These are phyloP conservation scores for Sicus ferrugineus DNA, from an alignment of 2,888 invertebrate species.

Conservation along the genomic window DNA sequence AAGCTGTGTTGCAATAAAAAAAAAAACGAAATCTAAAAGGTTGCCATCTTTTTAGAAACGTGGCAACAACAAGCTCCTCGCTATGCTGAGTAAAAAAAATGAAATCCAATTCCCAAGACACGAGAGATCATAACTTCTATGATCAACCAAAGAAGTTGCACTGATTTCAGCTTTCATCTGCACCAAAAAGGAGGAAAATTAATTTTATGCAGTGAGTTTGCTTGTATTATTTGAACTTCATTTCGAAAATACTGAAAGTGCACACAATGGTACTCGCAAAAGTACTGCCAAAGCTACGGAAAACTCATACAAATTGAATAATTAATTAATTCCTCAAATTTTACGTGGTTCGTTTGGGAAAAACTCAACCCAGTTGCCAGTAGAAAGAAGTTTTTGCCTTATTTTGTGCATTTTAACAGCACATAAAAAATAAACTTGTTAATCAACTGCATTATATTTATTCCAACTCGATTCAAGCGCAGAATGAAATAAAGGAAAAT, in stretches of 20 bases:
- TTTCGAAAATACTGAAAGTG: conserved; percentile 10
- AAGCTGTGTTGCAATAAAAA: not conserved
- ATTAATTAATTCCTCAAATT: conserved; percentile 5
- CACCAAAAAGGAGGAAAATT: not conserved
- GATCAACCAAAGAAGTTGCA: not conserved
- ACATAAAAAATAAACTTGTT: not conserved
- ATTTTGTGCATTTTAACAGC: not conserved
- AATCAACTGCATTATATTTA: no score
- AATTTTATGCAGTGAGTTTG: not conserved
- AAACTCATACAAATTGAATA: not conserved
- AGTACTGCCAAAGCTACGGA: not conserved
- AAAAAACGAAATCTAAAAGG: not conserved
- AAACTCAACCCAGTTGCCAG: not conserved
- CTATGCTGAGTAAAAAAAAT: not conserved
- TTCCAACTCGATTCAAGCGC: not conserved
- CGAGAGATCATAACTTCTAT: no score
- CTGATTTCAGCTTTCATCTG: conserved; percentile 1
- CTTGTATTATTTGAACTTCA: not conserved
- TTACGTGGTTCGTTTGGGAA: not conserved
- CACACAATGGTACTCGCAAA: not conserved
- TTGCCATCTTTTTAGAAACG: not conserved
- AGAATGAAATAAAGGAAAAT: not conserved
- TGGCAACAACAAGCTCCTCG: not conserved
- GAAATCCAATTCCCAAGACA: not conserved
- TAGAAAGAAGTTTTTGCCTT: not conserved